These are phyloP conservation scores for Tolypeutes matacus DNA, from an alignment of 2,797 vertebrate genomes.

Conservation along the genomic window DNA sequence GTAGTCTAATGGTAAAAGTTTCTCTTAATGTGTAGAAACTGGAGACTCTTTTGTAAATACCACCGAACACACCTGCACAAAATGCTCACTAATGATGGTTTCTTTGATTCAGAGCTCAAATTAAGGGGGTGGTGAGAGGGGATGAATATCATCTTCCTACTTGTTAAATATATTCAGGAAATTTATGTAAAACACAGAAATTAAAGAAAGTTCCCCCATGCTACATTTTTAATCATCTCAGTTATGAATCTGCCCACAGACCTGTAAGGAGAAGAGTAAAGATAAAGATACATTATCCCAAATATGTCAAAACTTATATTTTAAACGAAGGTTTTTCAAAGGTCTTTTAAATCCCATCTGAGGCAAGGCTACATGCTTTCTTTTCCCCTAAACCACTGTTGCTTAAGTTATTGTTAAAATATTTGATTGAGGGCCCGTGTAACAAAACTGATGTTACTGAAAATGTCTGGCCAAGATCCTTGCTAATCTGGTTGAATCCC, in stretches of 20 bases:
- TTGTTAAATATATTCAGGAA: constrained; percentile 66
- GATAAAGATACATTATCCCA: constrained; percentile 39
- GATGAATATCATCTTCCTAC: constrained; percentile 9
- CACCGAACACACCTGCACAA: constrained; percentile 58
- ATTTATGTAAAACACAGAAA: constrained; percentile 46
- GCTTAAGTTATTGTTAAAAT: constrained; percentile 57
- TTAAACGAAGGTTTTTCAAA: background rate
- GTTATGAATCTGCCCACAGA: constrained; percentile 55
- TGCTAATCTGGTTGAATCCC: background rate
- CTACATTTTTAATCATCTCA: background rate
- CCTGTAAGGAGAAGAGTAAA: constrained; percentile 24
- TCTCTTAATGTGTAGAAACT: constrained; percentile 69
- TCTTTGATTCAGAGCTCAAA: background rate
- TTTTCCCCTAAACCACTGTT: background rate
- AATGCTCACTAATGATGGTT: constrained; percentile 5
- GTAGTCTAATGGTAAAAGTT: constrained; percentile 30
- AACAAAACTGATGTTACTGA: constrained; percentile 24
- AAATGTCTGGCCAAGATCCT: constrained; percentile 17
- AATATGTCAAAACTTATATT: constrained; percentile 29
- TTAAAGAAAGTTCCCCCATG: background rate
- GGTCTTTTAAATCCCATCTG: background rate
- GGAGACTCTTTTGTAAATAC: constrained; percentile 45
- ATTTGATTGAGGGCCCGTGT: background rate
- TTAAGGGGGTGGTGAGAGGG: constrained; percentile 27
- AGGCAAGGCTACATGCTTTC: background rate